Conservation (phyloP, 2,113 vertebrate species). For the Lipotes vexillifer region DNA sequence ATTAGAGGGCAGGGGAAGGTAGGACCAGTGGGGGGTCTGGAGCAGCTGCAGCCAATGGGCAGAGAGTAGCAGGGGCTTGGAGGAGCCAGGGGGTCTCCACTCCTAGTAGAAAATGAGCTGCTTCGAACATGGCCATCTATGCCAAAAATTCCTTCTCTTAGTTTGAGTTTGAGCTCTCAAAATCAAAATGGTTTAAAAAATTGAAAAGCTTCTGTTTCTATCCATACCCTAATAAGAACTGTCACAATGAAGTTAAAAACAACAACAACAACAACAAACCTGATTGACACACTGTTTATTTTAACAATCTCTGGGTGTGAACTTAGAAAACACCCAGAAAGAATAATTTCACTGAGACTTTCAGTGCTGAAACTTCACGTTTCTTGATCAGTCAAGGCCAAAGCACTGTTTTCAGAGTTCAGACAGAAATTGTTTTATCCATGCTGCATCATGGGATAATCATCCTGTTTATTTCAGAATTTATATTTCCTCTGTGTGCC, state of each 20-base stretch:
- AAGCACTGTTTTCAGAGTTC: not conserved
- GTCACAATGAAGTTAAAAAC: not conserved
- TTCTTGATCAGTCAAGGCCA: not conserved
- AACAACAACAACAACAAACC: not conserved
- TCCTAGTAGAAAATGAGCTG: not conserved
- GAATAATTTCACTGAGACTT: not conserved
- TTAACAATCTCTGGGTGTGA: not conserved
- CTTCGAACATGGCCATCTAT: not conserved
- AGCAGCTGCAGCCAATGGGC: not conserved
- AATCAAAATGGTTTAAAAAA: not conserved
- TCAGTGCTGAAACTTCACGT: not conserved
- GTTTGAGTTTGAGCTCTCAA: not conserved
- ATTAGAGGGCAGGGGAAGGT: not conserved
- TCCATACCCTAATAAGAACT: not conserved
- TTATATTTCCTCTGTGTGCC: not conserved
- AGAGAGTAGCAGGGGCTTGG: not conserved
- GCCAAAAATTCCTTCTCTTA: not conserved
- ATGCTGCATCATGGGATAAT: not conserved
- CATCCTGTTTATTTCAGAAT: not conserved
- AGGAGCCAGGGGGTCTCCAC: not conserved
- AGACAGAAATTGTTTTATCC: not conserved
- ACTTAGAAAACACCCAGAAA: not conserved
- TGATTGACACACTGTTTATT: not conserved
- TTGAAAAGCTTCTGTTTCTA: not conserved
- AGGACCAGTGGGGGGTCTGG: not conserved